Base-by-base conservation (phyloP, 2,888 invertebrate genomes). In the Tinea trinotella region DNA sequence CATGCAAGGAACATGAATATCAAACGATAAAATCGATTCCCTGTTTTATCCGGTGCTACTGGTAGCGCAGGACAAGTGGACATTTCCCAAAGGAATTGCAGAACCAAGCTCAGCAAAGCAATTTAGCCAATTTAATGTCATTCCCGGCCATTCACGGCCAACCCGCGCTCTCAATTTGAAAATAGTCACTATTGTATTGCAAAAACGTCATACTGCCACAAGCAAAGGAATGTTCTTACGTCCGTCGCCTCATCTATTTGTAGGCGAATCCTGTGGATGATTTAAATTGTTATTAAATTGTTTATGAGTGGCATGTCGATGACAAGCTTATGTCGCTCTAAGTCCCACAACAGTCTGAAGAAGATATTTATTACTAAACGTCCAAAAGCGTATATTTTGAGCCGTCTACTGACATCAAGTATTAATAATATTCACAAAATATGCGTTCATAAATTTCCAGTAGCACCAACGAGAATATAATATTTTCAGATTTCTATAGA, bases 51-150 rank as follows among this genome's bases (percentile, higher is more conserved):
- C 24, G 50, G 1, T 18, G 20, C 13, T 40, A n/a, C 50, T 18
- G 46, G 24, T 19, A 19, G 19, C 46, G 19, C 40, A 40, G 61
- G 60, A 62, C 61, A 63, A 66, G 65, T 61, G 66, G 66, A 65
- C 71, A 68, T 67, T 70, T 79, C 80, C 76, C 76, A 67, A 65
- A 71, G 77, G 78, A 75, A 66, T 65, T 65, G 71, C 74, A 71
- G 70, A 71, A 70, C 72, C 71, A 70, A 73, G 70, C 74, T 71
- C 74, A 68, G 72, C 73, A 68, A 74, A 81, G 77, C 80, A 82
- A 82, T 83, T 82, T 76, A 79, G 77, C 81, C 83, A 84, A 83
- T 84, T 83, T 82, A 80, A 80, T 81, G 74, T 81, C 76, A 76
- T 81, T 77, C 78, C 70, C 65, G 67, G 72, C 81, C 73, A 82